These are phyloP conservation scores for Mormyrus lacerda DNA, from an alignment of 2,113 vertebrate species.

Conservation along the genomic window DNA sequence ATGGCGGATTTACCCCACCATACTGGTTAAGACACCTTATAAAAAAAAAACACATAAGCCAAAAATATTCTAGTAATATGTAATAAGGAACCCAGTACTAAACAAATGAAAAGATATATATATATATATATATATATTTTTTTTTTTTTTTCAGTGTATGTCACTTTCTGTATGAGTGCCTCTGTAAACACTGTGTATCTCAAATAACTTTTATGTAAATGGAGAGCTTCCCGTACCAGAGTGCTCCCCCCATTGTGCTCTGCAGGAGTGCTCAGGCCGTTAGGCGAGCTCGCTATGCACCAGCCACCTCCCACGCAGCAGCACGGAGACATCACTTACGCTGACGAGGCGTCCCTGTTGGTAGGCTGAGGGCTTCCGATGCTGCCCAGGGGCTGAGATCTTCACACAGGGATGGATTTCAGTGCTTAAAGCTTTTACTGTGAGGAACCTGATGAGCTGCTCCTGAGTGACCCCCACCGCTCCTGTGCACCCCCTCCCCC, in stretches of 20 bases:
- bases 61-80: background rate
- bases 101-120: background rate
- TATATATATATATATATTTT: no score
- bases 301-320: background rate
- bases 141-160: background rate
- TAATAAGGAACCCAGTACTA: background rate
- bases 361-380: background rate
- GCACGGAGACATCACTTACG: background rate
- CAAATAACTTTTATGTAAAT: background rate
- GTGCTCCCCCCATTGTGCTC: background rate
- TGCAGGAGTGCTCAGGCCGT: background rate
- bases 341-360: background rate
- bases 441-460: background rate
- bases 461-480: background rate
- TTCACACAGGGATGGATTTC: background rate
- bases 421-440: background rate
- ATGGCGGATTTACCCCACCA: background rate
- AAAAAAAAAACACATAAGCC: background rate
- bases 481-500: background rate
- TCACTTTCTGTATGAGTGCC: background rate
- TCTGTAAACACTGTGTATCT: background rate
- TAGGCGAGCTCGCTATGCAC: background rate
- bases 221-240: background rate
- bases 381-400: background rate
- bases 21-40: background rate